Evolutionary conservation across 92 coral and sea anemone genomes (phyloP), one percentile per base, ranked within the genome.

Genomic region (Palythoa caribaeorum): DNA sequence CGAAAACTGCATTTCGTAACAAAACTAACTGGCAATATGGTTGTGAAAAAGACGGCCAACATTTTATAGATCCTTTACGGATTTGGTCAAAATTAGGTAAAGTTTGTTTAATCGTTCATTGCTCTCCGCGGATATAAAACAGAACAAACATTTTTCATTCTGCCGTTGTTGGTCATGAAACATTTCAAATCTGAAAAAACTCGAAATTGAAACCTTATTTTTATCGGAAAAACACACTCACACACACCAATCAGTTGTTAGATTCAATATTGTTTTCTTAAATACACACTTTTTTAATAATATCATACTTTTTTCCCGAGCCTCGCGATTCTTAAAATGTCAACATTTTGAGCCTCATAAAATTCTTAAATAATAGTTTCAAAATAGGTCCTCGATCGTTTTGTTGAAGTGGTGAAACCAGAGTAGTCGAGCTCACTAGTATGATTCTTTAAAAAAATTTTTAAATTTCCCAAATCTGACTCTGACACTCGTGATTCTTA

Each of bases 11-110:
- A 28, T 28, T 28, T 28, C 0, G 38, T 71, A 71, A 71, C 75
- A 71, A 71, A 71, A 71, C 75, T 71, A 28, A 28, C 28, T 28
- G 75, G 9, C 5, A 71, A 21, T 71, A 37, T 71, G 50, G 47
- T 71, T 35, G 40, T 71, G 75, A 71, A 71, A 71, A 71, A 71
- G 75, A 36, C 75, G 75, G 47, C 75, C 75, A 71, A 71, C 75
- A 71, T 71, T 71, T 71, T 71, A 71, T 36, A 71, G 75, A 9
- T 71, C 2, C 47, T 71, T 71, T 71, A 21, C 15, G 6, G 28
- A 28, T 28, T 28, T 28, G 28, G 28, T 28, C 28, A 28, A 28
- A 28, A 28, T 28, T 28, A 28, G 48, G 75, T 71, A 1, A 28
- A 28, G 75, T 37, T 71, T 71, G 75, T 71, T 71, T 71, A 71